These are phyloP conservation scores for Ectemnius continuus DNA, from an alignment of 2,888 invertebrate species.

Conservation along the genomic window DNA sequence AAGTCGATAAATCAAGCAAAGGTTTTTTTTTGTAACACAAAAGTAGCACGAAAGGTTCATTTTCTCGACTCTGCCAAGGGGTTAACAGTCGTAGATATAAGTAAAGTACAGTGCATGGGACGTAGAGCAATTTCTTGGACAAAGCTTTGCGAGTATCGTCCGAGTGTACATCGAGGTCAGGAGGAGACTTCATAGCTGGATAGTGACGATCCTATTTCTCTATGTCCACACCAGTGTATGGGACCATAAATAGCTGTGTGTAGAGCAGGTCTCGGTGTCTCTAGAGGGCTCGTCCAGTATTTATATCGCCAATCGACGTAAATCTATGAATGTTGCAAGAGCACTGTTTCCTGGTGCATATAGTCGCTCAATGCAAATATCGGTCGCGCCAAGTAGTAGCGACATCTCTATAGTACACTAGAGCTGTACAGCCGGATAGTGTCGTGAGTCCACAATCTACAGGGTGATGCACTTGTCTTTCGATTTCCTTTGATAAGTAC, in stretches of 20 bases:
- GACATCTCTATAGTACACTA: too few relatives aligned
- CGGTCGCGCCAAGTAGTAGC: constrained; percentile 31
- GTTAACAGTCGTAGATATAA: too few relatives aligned
- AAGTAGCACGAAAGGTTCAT: too few relatives aligned
- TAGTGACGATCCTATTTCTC: constrained; percentile 48
- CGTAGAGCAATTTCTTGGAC: too few relatives aligned
- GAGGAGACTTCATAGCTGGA: constrained; percentile 51
- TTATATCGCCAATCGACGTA: constrained; percentile 69
- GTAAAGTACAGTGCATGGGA: too few relatives aligned
- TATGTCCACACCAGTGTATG: constrained; percentile 40
- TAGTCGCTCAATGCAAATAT: constrained; percentile 39
- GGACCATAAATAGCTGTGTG: constrained; percentile 50
- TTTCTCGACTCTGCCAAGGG: too few relatives aligned
- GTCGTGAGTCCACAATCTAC: too few relatives aligned
- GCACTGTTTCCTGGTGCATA: constrained; percentile 64
- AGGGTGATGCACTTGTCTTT: too few relatives aligned
- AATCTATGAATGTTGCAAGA: constrained; percentile 67
- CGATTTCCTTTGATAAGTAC: too few relatives aligned
- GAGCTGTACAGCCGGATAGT: too few relatives aligned
- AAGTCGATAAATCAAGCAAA: too few relatives aligned
- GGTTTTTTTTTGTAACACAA: too few relatives aligned
- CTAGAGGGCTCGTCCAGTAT: constrained; percentile 64
- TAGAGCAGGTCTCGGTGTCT: constrained; percentile 43
- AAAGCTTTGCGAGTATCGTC: not conserved
- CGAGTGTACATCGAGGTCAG: constrained; percentile 56